phyloP scores from a whole-genome alignment of 2,888 invertebrate species.

The Drosophila nr. perissopoda region DNA sequence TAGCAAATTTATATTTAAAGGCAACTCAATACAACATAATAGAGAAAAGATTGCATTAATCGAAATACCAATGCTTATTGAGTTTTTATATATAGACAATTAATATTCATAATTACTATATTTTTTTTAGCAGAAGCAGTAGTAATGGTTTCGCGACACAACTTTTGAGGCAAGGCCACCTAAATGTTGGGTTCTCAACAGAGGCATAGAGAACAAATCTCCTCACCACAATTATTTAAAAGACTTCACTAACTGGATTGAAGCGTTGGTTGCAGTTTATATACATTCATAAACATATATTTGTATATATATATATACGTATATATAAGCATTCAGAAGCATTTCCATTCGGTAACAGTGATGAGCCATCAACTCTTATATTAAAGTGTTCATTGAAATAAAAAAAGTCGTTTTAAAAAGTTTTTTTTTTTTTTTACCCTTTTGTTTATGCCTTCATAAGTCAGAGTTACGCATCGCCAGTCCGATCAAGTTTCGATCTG shows the following conservation, averaged over 20 bases:
- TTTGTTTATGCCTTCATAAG: constrained; percentile 8
- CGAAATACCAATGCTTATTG: neutral
- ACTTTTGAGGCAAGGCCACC: too few species aligned
- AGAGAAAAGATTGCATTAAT: neutral
- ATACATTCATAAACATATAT: neutral
- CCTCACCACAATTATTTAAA: neutral
- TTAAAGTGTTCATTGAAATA: constrained; percentile 2
- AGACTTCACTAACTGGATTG: neutral
- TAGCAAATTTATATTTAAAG: neutral
- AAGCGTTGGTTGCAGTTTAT: neutral
- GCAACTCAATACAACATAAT: neutral
- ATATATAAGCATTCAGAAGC: neutral
- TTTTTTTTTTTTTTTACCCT: neutral
- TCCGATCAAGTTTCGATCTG: constrained; percentile 56
- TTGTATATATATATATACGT: too few species aligned
- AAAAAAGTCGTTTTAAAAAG: neutral
- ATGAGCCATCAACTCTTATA: constrained; percentile 2
- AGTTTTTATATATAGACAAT: neutral
- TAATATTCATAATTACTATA: neutral
- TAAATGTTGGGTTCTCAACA: too few species aligned
- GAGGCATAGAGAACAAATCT: neutral
- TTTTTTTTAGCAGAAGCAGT: neutral
- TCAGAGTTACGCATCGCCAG: constrained; percentile 9
- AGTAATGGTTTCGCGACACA: too few species aligned
- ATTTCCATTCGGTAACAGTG: neutral